Conservation (phyloP, 2,888 invertebrate species). For the Dione vanillae region DNA sequence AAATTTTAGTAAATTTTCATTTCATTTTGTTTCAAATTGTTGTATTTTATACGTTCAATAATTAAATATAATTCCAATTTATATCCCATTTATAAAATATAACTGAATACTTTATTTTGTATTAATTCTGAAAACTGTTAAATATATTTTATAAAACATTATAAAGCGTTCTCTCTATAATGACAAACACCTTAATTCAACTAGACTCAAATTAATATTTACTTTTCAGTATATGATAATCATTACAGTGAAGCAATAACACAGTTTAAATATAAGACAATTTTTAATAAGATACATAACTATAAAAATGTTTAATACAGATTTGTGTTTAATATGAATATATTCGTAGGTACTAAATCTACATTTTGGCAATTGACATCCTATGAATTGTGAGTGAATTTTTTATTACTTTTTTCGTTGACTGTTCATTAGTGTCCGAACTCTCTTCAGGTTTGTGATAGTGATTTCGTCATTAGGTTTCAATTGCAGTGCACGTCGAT, state of each 20-base stretch:
- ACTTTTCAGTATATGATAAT: neutral
- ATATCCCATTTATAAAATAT: neutral
- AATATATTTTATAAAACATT: constrained; percentile 28
- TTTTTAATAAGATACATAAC: constrained; percentile 9
- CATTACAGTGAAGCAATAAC: constrained; percentile 18
- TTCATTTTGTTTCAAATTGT: neutral
- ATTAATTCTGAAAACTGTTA: neutral
- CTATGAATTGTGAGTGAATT: constrained; percentile 55
- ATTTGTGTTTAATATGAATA: constrained; percentile 25
- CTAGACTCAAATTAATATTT: constrained; percentile 16
- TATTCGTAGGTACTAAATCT: constrained; percentile 51
- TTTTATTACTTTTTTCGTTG: constrained; percentile 65
- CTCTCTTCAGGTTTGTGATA: constrained; percentile 91
- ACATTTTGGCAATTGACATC: constrained; percentile 77
- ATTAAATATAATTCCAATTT: neutral
- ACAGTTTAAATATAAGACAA: constrained; percentile 15
- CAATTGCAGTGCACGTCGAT: constrained; percentile 92
- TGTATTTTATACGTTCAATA: neutral
- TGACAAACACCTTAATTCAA: constrained; percentile 5
- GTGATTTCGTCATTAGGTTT: constrained; percentile 96
- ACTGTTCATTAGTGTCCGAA: constrained; percentile 70
- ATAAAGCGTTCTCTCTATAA: neutral
- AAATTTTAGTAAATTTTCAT: neutral
- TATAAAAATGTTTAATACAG: constrained; percentile 13
- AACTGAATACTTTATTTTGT: neutral